A percentile compares a stretch with the other conserved stretches of the same genome.
These are phyloP conservation scores for Desmophyllum pertusum DNA, from an alignment of 92 coral and sea anemone species.

Conservation along the genomic window DNA sequence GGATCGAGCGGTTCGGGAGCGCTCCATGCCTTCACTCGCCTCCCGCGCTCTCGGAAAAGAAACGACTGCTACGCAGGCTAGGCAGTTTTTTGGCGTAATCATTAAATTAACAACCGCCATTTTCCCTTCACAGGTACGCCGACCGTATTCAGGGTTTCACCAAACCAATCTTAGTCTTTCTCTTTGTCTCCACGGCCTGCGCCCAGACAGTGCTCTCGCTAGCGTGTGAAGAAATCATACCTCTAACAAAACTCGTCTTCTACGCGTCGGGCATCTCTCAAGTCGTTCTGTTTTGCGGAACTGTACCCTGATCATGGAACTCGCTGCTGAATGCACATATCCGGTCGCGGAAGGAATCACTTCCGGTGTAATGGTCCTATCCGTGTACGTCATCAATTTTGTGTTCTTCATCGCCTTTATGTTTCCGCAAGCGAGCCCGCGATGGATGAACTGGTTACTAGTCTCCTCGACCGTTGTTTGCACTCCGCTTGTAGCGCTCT, in stretches of 20 bases:
- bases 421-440: conserved; percentile 94
- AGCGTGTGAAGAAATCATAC: conserved; percentile 85
- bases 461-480: conserved; percentile 81
- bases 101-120: not conserved
- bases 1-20: too few relatives aligned
- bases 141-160: conserved; percentile 87
- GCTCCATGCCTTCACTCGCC: too few relatives aligned
- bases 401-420: conserved; percentile 87
- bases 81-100: too few relatives aligned
- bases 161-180: conserved; percentile 72
- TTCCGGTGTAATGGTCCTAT: conserved; percentile 83
- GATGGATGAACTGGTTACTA: conserved; percentile 97
- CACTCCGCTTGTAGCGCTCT: conserved; percentile 76
- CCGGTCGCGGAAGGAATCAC: conserved; percentile 99
- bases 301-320: conserved; percentile 87
- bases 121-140: conserved; percentile 71
- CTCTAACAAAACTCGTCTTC: conserved; percentile 70
- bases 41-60: too few relatives aligned
- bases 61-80: too few relatives aligned
- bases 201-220: conserved; percentile 81
- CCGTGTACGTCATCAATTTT: conserved; percentile 81
- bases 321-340: conserved; percentile 92
- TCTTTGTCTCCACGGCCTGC: conserved; percentile 70
- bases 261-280: conserved; percentile 76
- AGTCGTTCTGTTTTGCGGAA: conserved; percentile 78